Base-by-base conservation (phyloP, 2,888 invertebrate genomes). In the Ormyrus labotus region DNA sequence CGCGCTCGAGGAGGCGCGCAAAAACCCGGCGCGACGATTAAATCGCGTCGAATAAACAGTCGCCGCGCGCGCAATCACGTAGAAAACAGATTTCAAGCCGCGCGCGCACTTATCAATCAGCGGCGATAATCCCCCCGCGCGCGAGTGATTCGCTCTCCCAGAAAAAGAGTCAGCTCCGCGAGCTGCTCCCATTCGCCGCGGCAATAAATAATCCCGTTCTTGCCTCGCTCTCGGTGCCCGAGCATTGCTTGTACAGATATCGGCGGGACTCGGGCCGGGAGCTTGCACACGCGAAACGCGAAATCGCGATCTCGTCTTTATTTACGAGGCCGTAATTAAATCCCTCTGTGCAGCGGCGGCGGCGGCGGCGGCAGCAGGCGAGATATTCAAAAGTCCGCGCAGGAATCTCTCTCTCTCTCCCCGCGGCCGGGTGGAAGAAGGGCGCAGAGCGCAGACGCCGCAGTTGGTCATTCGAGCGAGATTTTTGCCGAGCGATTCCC, bases 381-480 rank as follows among this genome's bases (percentile, higher is more conserved):
- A 82, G 81, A 80, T 79, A 84, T 80, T 85, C 77, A 87, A 87
- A 87, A 86, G 86, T 85, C 83, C 76, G 61, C 60, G 61, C 58
- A 81, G 87, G 87, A 87, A 87, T 87, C 86, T 83, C 83, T 65
- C 50, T 48, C 7, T 67, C 13, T 60, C 67, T 53, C 51, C n/a
- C 19, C 6, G 58, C 45, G 70, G 47, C 2, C 45, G 48, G 61
- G 7, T n/a, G 45, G 13, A 55, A 53, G 67, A 69, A 60, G 47
- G 53, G 67, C 48, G 63, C 58, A 68, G 63, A 45, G 63, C 19
- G 58, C 58, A 80, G 63, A 85, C 84, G 83, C 87, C 86, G 86
- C 87, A 88, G 87, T 88, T 88, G 88, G 89, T 88, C 88, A 89
- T 87, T 87, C 85, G 85, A 8, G 10, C 10, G 11, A 84, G 87